Evolutionary conservation across 2,797 vertebrate species (phyloP).

Genomic region (Pangasius macronema): DNA sequence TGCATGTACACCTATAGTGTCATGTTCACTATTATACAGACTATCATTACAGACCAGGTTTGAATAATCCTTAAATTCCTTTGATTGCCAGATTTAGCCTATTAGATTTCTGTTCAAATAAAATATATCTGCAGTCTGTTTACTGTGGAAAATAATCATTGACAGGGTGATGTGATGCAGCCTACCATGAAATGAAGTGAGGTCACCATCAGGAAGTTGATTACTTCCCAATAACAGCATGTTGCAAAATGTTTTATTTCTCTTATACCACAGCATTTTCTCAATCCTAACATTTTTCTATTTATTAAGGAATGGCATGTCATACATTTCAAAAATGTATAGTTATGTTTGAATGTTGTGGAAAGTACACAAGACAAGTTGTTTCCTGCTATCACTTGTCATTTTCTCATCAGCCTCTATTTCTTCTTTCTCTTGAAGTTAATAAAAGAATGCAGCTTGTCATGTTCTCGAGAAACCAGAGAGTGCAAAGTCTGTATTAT

Average conservation of each 20-base stretch:
- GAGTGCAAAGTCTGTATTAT: not conserved
- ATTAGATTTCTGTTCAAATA: not conserved
- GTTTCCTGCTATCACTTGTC: not conserved
- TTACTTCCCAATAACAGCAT: not conserved
- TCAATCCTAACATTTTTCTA: not conserved
- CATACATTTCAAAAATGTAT: not conserved
- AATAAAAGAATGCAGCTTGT: too few species aligned
- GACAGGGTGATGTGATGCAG: not conserved
- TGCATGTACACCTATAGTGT: not conserved
- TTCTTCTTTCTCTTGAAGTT: not conserved
- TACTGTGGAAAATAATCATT: not conserved
- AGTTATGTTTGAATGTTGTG: not conserved
- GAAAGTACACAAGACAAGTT: not conserved
- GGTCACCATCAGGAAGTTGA: not conserved
- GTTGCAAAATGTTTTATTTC: not conserved
- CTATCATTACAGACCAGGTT: not conserved
- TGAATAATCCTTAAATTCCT: not conserved
- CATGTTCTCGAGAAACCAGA: too few species aligned
- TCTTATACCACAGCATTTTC: not conserved
- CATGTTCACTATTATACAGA: not conserved
- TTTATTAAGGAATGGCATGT: not conserved
- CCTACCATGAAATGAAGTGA: not conserved
- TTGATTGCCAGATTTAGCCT: not conserved
- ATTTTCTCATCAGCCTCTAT: not conserved
- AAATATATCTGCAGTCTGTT: not conserved